Evolutionary conservation across 2,888 invertebrate species (phyloP), one percentile per base, ranked within the genome.

Genomic region (Heteromyza rotundicornis): DNA sequence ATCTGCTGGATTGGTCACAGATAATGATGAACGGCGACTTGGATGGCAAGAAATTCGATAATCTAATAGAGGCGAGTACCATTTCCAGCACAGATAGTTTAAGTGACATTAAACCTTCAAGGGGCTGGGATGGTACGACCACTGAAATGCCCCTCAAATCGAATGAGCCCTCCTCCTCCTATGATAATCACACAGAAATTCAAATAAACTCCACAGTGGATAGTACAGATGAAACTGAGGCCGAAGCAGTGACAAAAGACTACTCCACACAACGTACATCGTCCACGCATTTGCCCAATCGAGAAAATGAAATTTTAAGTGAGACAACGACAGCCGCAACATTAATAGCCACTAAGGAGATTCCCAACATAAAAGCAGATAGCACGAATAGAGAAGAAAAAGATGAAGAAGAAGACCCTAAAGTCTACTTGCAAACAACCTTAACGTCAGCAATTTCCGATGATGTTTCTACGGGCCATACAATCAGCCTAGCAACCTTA

Each of bases 1-100:
- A 69, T 64, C 65, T 81, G 2, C 59, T 80, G 16, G 80, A 80
- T 59, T 80, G 80, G 80, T 77, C 74, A 16, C 76, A 79, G 19
- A 78, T 80, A 7, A 79, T 79, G 68, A 74, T 74, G 70, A 65
- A 60, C 17, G 67, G 66, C 1, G 66, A 66, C 20, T 53, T 68
- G 22, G 62, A 53, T 5, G 62, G 44, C n/a, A 58, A 59, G 23
- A 60, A 53, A 52, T 17, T 19, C 7, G 36, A 23, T 47, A 50
- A 51, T 22, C 32, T 24, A 20, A 40, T 32, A 3, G 22, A 24
- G 3, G 23, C 19, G 14, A n/a, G 40, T 12, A 40, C 27, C 3
- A 49, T 47, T 14, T 35, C 35, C 27, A 51, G 44, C 47, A 47
- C 14, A 20, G 1, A 16, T 32, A 8, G 27, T n/a, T 5, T 3